phyloP scores from a whole-genome alignment of 2,888 invertebrate genomes.

The Empis livida region DNA sequence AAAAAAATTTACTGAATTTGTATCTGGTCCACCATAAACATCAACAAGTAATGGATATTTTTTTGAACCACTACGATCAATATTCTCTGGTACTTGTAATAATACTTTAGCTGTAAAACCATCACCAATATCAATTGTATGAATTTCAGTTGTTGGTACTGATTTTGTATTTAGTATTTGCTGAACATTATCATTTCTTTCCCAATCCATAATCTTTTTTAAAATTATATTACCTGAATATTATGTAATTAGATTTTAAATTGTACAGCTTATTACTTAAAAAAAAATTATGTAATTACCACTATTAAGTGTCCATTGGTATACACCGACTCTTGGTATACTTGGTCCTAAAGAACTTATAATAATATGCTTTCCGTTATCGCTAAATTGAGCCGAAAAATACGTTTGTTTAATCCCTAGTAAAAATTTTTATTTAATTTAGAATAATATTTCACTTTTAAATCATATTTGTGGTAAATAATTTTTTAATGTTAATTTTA shows the following conservation, averaged over 20 bases:
- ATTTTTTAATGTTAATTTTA: too few relatives aligned
- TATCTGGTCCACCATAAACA: conserved; percentile 89
- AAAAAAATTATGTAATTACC: conserved; percentile 23
- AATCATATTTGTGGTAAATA: too few relatives aligned
- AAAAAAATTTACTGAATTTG: conserved; percentile 54
- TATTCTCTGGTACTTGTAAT: conserved; percentile 58
- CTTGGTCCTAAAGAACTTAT: conserved; percentile 75
- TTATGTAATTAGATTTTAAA: too few relatives aligned
- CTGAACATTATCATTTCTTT: conserved; percentile 46
- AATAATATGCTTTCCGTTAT: conserved; percentile 50
- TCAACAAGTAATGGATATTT: conserved; percentile 72
- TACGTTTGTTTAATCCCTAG: conserved; percentile 26
- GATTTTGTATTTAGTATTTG: conserved; percentile 37
- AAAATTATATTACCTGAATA: conserved; percentile 23
- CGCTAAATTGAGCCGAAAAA: conserved; percentile 50
- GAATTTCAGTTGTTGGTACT: conserved; percentile 46
- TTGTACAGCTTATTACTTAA: not conserved
- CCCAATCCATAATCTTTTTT: conserved; percentile 43
- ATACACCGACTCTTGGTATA: conserved; percentile 59
- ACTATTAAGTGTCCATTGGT: conserved; percentile 28
- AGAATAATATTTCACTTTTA: too few relatives aligned
- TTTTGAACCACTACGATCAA: conserved; percentile 49
- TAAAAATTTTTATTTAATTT: too few relatives aligned
- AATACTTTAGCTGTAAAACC: conserved; percentile 57
- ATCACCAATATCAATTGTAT: conserved; percentile 49